Percentiles rank a stretch among this genome's conserved stretches.
Evolutionary conservation across 2,888 invertebrate genomes (phyloP).

Genomic region (Nebria brevicollis): DNA sequence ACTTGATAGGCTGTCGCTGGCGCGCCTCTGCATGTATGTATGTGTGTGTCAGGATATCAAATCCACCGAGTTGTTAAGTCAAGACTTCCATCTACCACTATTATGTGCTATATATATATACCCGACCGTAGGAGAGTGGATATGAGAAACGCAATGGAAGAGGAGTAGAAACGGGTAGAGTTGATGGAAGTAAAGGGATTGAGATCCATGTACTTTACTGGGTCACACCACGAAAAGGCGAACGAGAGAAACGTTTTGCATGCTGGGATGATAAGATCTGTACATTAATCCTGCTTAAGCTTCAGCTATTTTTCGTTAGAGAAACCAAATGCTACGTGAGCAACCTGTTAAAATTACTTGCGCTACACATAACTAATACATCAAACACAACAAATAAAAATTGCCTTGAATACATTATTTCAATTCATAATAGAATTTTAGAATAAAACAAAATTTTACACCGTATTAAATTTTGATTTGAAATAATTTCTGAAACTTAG

Average conservation of each 20-base stretch:
- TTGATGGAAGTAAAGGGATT: slow-evolving; percentile 11
- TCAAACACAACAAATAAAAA: too few relatives aligned
- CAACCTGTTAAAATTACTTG: too few relatives aligned
- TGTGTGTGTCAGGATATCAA: slow-evolving; percentile 40
- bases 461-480: too few relatives aligned
- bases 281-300: not conserved
- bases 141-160: not conserved
- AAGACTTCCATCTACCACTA: slow-evolving; percentile 36
- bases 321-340: too few relatives aligned
- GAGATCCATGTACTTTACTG: slow-evolving; percentile 19
- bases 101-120: not conserved
- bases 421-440: too few relatives aligned
- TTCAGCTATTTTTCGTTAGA: not conserved
- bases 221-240: slow-evolving; percentile 30
- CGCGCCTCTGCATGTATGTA: slow-evolving; percentile 2
- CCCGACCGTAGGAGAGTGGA: not conserved
- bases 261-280: slow-evolving; percentile 8
- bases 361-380: too few relatives aligned
- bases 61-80: slow-evolving; percentile 45
- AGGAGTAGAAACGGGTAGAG: not conserved
- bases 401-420: too few relatives aligned
- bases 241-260: slow-evolving; percentile 10
- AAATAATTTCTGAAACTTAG: too few relatives aligned
- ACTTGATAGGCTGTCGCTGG: slow-evolving; percentile 39
- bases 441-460: too few relatives aligned